These are phyloP conservation scores for Dasyurus viverrinus DNA, from an alignment of 2,113 vertebrate genomes.

Conservation along the genomic window DNA sequence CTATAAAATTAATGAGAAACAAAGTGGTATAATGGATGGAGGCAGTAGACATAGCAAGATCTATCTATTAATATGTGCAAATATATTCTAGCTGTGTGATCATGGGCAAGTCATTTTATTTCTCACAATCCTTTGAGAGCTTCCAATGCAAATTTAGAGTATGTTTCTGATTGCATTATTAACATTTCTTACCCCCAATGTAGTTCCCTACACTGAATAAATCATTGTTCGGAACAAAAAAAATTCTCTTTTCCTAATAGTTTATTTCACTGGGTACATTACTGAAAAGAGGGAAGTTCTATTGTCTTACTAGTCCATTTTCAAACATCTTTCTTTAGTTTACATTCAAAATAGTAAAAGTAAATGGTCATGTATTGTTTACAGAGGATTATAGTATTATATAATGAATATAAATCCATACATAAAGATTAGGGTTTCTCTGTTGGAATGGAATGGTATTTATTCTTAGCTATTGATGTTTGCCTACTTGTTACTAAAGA, in stretches of 20 bases:
- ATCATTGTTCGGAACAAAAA: too few species aligned
- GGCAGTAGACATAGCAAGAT: too few species aligned
- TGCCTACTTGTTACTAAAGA: conserved; percentile 15
- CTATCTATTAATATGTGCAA: too few species aligned
- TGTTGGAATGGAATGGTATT: conserved; percentile 14
- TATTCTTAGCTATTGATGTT: neutral
- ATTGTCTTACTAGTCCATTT: conserved; percentile 54
- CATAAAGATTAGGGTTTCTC: neutral
- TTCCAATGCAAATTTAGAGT: too few species aligned
- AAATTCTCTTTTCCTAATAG: neutral
- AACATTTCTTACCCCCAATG: too few species aligned
- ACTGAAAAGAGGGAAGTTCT: conserved; percentile 45
- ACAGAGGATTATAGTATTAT: neutral
- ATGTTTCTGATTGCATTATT: too few species aligned
- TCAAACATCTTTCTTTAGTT: neutral
- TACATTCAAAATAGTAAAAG: conserved; percentile 23
- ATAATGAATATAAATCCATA: neutral
- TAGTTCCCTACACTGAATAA: too few species aligned
- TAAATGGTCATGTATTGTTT: neutral
- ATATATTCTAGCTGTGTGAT: too few species aligned
- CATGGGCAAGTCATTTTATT: too few species aligned
- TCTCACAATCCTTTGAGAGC: too few species aligned
- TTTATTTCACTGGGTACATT: conserved; percentile 28
- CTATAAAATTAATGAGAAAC: neutral
- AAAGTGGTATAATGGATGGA: too few species aligned